Evolutionary conservation across 2,113 vertebrate species (phyloP), one percentile per base, ranked within the genome.

Genomic region (Maccullochella peelii): DNA sequence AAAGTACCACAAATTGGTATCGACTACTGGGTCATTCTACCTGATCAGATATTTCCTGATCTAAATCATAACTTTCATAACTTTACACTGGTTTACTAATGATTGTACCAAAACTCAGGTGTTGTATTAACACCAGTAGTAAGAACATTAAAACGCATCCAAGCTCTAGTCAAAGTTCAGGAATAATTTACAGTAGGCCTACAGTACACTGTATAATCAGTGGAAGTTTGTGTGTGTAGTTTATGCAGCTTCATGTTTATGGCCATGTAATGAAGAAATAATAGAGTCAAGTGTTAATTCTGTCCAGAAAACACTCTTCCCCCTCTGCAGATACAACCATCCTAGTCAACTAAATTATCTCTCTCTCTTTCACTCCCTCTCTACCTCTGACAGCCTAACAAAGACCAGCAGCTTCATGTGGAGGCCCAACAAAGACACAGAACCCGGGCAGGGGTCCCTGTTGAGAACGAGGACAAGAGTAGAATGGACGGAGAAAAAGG

Each of bases 341-440:
- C 73, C 33, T 2, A 8, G 38, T 68, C 84, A 57, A 77, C 83
- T 80, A 79, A 81, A 82, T 73, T 79, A 77, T 79, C 72, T 73
- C 79, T 38, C 71, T 73, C 82, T 73, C 84, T 77, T 78, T 82
- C 57, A 12, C 80, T 70, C 59, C 47, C 79, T 10, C 88, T 69
- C 76, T 61, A 91, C 91, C 89, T 86, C 87, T 77, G 94, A 93
- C 92, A 92, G 79, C 58, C 74, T 3, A 84, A 95, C 91, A 94
- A 94, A 92, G 88, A 40, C 77, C 79, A 66, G 85, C 73, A 83
- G 82, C 85, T 88, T 86, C 88, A 89, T 30, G 89, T 23, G 2
- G 89, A 83, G 91, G 80, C 79, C 80, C 40, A 59, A 93, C 92
- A 94, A 94, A 94, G 89, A 84, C 83, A 90, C 89, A 91, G 89